Conservation (phyloP, 2,113 vertebrate species). For the Otocyon megalotis region DNA sequence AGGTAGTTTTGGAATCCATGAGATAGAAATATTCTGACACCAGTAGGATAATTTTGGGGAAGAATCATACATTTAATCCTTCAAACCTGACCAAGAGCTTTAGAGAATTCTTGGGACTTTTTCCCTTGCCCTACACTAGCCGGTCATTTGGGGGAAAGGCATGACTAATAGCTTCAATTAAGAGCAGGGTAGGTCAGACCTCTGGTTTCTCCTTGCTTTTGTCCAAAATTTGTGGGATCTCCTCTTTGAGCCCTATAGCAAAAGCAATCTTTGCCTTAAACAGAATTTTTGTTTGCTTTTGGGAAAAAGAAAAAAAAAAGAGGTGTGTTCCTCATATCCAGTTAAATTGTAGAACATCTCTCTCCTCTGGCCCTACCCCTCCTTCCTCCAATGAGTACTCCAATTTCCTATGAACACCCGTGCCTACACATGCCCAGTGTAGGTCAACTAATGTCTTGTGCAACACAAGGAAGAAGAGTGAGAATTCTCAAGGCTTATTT, state of each 20-base stretch:
- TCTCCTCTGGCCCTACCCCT: no score
- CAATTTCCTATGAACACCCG: rapidly evolving
- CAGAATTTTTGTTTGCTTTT: background rate
- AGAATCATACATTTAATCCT: background rate
- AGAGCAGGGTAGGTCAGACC: background rate
- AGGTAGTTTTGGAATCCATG: background rate
- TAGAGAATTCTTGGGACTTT: background rate
- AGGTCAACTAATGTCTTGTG: background rate
- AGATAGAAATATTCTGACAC: background rate
- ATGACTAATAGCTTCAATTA: background rate
- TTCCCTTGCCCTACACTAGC: background rate
- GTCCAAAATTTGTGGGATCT: background rate
- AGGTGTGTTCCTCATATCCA: background rate
- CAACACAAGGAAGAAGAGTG: background rate
- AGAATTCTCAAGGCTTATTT: background rate
- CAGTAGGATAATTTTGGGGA: background rate
- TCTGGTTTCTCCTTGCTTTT: background rate
- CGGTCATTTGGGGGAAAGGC: rapidly evolving
- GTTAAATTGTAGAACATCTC: background rate
- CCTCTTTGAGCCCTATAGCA: background rate
- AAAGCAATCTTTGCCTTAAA: background rate
- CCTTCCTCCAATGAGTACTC: background rate
- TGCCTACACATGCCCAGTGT: background rate
- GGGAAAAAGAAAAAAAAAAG: background rate
- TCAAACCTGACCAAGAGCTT: rapidly evolving